Evolutionary conservation across 2,888 invertebrate genomes (phyloP), one percentile per base, ranked within the genome.

Genomic region (Orgyia antiqua): DNA sequence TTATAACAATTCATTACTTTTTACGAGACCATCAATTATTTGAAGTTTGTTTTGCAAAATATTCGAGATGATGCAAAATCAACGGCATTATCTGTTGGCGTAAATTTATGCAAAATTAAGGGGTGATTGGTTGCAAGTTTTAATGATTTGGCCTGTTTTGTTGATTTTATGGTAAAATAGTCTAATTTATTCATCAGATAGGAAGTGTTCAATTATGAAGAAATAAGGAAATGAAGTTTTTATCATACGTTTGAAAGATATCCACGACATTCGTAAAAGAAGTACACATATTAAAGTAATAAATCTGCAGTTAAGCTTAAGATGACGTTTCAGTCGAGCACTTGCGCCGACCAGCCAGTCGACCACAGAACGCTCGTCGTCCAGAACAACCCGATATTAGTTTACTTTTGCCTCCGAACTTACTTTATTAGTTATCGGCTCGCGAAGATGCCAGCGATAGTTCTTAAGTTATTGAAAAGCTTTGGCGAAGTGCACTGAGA

Each of bases 381-480:
- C 55, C 68, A 63, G 67, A 68, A 73, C 73, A 74, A 68, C 57
- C 76, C 77, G 86, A 84, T 87, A 87, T 87, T 87, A 87, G 87
- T 87, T 87, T 87, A 84, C 87, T 87, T 87, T 84, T 79, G 75
- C 77, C 76, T 83, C 83, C 71, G 68, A 84, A 83, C 77, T 86
- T 82, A 79, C 76, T 79, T 82, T 84, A 86, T 83, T 83, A 83
- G 78, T 78, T 83, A 82, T 69, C 76, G 63, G 72, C 52, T 71
- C 70, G 66, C 63, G 62, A 68, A 72, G 68, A 69, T 67, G 68
- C 64, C 68, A 58, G 59, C 70, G 71, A 78, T 80, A 82, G 73
- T 79, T 80, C 73, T 68, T 73, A 70, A 76, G 68, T 76, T 83
- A 84, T 83, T 76, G 72, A 75, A 68, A 72, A 74, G 66, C 58